phyloP scores from a whole-genome alignment of 1,140 invertebrate species.

The Drosophila tsacasi region DNA sequence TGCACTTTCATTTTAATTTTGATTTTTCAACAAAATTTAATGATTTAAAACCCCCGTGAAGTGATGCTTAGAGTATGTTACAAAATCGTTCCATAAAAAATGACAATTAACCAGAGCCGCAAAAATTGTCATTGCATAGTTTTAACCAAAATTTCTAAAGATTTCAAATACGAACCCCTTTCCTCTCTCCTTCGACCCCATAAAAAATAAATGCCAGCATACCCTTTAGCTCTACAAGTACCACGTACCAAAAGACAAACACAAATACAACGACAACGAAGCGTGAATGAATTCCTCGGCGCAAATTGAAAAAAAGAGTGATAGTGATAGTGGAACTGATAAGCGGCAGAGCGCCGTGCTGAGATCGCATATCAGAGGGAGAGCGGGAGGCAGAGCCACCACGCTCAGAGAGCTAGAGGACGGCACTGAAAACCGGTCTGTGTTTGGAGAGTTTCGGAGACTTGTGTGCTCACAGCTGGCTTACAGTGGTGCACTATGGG shows the following conservation, averaged over 20 bases:
- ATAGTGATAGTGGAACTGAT: constrained; percentile 76
- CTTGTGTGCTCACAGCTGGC: constrained; percentile 52
- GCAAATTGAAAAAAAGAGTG: constrained; percentile 74
- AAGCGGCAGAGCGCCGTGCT: constrained; percentile 60
- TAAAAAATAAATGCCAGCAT: not conserved
- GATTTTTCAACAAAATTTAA: no score
- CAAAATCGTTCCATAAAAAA: no score
- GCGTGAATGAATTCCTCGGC: constrained; percentile 78
- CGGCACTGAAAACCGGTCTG: constrained; percentile 52
- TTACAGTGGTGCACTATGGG: not conserved
- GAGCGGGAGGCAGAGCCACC: constrained; percentile 1
- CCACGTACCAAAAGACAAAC: constrained; percentile 42
- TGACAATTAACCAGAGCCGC: no score
- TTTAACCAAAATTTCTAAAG: not conserved
- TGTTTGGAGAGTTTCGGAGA: constrained; percentile 60
- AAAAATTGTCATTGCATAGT: no score
- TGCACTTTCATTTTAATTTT: no score
- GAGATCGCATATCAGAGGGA: constrained; percentile 61
- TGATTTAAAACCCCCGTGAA: no score
- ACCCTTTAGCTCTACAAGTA: constrained; percentile 1
- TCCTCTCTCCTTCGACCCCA: no score
- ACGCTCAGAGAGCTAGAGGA: not conserved
- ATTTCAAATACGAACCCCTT: no score
- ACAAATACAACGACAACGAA: constrained; percentile 54
- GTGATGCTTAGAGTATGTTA: no score